Evolutionary conservation across 2,113 vertebrate genomes (phyloP), one percentile per base, ranked within the genome.

Genomic region (Phyllostomus discolor): DNA sequence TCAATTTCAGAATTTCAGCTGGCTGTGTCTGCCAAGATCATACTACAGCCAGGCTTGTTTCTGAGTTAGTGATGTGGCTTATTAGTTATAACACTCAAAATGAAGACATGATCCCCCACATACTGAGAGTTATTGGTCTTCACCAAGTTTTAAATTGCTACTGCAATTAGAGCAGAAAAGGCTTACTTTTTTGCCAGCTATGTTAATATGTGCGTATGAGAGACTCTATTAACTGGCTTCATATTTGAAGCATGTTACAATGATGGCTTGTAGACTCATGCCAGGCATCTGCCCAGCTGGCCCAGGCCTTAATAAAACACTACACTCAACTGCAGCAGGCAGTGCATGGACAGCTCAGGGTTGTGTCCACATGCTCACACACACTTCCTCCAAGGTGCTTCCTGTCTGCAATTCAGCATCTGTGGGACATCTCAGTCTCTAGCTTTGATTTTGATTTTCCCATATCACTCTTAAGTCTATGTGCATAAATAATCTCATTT

Each of bases 121-220:
- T 87, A 90, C 28, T 87, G 87, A 59, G n/a, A 88, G 70, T 72
- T 78, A 86, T 52, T 50, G 69, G 22, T 92, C 35, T 57, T 95
- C 69, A 92, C 35, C 48, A 90, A 62, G 50, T 93, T 95, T 96
- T 95, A 89, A 95, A 88, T 95, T 92, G 64, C 93, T 78, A 33
- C 41, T 94, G 92, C 85, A 96, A 94, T 92, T 97, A 86, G 50
- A 96, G 72, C 76, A 90, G 90, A 95, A 95, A 96, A 54, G 91
- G 89, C 66, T 91, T 94, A 38, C 70, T 94, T 96, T 96, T 92
- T 64, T 93, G 66, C 94, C 90, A 92, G 76, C 69, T 96, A 95
- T 70, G 90, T 54, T 94, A 96, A 83, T 95, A 66, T 16, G 19
- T 84, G 80, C n/a, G 38, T 92, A 57, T 59, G 43, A 76, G 69